These are phyloP conservation scores for Propithecus coquereli DNA, from an alignment of 2,113 vertebrate species.

Conservation along the genomic window DNA sequence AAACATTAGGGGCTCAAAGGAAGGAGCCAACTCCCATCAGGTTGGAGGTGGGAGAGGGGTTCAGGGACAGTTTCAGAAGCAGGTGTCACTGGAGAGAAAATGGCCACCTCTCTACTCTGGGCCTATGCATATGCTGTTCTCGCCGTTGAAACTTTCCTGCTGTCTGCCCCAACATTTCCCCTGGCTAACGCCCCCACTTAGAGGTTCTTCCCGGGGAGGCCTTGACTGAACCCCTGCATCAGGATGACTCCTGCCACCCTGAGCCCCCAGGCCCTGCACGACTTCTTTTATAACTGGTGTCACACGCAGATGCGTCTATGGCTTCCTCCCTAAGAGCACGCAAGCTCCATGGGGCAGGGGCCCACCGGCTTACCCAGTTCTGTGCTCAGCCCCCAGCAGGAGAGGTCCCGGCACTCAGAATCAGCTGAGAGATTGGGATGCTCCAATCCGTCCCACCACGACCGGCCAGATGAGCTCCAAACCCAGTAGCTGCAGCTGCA, in stretches of 20 bases:
- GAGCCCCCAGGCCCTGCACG: fast-evolving
- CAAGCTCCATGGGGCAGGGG: neutral
- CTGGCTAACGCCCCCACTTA: neutral
- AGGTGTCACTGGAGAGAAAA: neutral
- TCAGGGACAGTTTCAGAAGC: neutral
- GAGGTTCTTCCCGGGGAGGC: neutral
- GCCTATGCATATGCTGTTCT: neutral
- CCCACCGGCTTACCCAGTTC: neutral
- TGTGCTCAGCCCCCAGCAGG: neutral
- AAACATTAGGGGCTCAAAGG: neutral
- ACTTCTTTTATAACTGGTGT: neutral
- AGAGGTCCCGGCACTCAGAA: neutral
- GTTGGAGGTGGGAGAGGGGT: neutral
- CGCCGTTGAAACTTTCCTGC: neutral
- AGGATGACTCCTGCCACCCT: neutral
- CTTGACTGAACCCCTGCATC: neutral
- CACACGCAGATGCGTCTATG: neutral
- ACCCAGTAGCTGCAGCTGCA: too few species aligned
- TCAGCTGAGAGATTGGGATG: neutral
- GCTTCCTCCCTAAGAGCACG: neutral
- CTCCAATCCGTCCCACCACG: neutral
- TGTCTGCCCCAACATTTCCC: neutral
- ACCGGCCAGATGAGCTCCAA: neutral
- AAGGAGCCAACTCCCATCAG: neutral
- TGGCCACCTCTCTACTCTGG: neutral